Base-by-base conservation (phyloP, 2,888 invertebrate genomes). In the Thecophora atra region DNA sequence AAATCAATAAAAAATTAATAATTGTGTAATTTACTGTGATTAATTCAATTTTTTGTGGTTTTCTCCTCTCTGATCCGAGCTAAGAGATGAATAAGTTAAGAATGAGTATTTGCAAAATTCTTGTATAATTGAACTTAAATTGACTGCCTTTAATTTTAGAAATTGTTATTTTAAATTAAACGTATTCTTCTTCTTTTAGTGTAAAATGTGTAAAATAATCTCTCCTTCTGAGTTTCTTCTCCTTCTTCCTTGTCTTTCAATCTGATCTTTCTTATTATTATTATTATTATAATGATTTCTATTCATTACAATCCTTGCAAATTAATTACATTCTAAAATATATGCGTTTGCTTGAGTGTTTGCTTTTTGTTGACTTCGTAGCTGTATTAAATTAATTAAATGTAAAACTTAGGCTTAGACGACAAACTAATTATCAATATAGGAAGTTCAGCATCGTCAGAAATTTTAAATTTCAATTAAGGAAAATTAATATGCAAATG, bases 331-430 rank as follows among this genome's bases (percentile, higher is more conserved):
- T n/a, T 28, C 47, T n/a, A n/a, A 65, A 28, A 51, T 52, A 65
- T 17, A 44, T 37, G 2, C 42, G 37, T 37, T 11, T 63, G 17
- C 47, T 64, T 37, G 28, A 42, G 30, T 11, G 19, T 63, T 62
- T n/a, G 37, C 17, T n/a, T 21, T 30, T 56, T 42, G 37, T 42
- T 58, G 37, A 56, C 56, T 68, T 68, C 56, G 60, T 17, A 24
- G 37, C 13, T 52, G 54, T 52, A 66, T 52, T 30, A 54, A 30
- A 54, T 52, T 66, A 66, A 37, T 70, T 62, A 62, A 70, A 70
- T 51, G 52, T 70, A 47, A 73, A 72, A 72, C 75, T 75, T 76
- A 76, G 56, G 73, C 72, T 72, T 75, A 74, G 74, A 75, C 72
- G 37, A 37, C 6, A 75, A 73, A 73, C 70, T 75, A 75, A 62